phyloP scores from a whole-genome alignment of 1,140 invertebrate genomes.

The Cotesia typhae region DNA sequence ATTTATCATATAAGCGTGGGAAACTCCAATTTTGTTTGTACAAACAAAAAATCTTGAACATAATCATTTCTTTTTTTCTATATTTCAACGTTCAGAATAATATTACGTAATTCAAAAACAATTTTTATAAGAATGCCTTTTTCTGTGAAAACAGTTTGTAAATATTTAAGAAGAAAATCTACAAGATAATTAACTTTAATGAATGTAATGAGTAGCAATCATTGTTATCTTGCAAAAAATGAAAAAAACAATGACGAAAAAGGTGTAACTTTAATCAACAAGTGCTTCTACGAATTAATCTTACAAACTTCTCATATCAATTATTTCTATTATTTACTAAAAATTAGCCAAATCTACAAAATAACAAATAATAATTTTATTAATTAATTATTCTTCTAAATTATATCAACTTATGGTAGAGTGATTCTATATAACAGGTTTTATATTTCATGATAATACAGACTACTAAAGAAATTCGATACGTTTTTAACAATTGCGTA shows the following conservation, averaged over 20 bases:
- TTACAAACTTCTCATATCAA: not conserved
- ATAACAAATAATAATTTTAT: too few relatives aligned
- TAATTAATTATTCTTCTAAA: not conserved
- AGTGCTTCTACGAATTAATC: too few relatives aligned
- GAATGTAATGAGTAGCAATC: not conserved
- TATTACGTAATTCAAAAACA: too few relatives aligned
- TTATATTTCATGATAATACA: constrained; percentile 17
- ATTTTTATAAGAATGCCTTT: not conserved
- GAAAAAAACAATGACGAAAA: not conserved
- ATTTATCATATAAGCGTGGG: too few relatives aligned
- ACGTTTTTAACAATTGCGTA: constrained; percentile 6
- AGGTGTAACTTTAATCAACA: not conserved
- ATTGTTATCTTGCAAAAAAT: constrained; percentile 2
- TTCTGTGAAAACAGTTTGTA: not conserved
- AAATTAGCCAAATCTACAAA: too few relatives aligned
- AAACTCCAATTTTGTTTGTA: too few relatives aligned
- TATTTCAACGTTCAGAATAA: too few relatives aligned
- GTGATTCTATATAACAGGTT: not conserved
- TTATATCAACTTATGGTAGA: not conserved
- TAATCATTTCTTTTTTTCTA: too few relatives aligned
- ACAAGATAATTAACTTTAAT: constrained; percentile 1
- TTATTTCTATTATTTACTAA: not conserved
- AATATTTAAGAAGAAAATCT: not conserved
- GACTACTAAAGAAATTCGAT: constrained; percentile 23
- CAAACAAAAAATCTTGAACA: too few relatives aligned